Percentiles rank a stretch among this genome's conserved stretches.
Conservation (phyloP, 2,113 vertebrate genomes). For the Potamarius usumacintae region DNA sequence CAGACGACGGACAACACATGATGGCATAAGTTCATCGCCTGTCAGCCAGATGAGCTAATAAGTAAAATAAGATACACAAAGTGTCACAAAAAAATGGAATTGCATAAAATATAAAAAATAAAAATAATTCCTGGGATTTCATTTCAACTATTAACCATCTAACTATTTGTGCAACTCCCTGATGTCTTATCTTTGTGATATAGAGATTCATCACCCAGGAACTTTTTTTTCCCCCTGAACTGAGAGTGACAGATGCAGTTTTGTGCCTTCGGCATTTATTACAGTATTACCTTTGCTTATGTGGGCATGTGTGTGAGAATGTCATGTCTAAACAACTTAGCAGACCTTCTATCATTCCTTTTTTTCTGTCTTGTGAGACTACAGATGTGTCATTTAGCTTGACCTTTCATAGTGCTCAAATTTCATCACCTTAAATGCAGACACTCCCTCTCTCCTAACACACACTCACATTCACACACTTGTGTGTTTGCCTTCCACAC, state of each 20-base stretch:
- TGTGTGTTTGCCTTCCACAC: conserved; percentile 50
- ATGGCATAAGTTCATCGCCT: no score
- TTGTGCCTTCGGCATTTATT: not conserved
- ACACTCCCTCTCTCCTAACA: conserved; percentile 38
- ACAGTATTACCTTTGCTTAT: conserved; percentile 11
- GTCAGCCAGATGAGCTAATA: not conserved
- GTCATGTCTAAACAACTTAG: not conserved
- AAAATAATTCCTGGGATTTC: not conserved
- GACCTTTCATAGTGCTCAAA: conserved; percentile 41
- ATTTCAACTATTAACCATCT: not conserved
- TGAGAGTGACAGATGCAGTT: not conserved
- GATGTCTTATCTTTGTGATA: not conserved
- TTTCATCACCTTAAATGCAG: conserved; percentile 57
- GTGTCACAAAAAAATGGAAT: not conserved
- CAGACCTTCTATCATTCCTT: not conserved
- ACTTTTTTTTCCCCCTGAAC: not conserved
- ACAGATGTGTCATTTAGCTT: conserved; percentile 1
- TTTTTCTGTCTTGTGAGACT: not conserved
- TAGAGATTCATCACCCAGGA: not conserved
- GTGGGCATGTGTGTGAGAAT: not conserved
- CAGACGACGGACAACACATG: no score
- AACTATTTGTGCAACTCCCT: not conserved
- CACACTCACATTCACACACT: not conserved
- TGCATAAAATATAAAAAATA: not conserved
- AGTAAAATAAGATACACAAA: not conserved